phyloP scores from a whole-genome alignment of 2,113 vertebrate genomes.

The Oncorhynchus clarkii region DNA sequence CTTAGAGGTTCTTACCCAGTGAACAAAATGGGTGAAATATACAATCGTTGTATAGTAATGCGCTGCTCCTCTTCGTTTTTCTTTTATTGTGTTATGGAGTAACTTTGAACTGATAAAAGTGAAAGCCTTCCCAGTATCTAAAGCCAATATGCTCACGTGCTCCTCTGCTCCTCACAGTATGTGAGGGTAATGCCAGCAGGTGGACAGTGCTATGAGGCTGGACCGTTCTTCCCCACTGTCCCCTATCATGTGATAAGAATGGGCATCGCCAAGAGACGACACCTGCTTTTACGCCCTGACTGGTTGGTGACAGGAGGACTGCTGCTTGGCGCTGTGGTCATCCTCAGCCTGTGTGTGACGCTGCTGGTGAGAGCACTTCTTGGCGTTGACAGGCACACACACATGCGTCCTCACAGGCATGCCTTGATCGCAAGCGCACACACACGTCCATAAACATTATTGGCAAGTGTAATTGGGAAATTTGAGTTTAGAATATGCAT shows the following conservation, averaged over 20 bases:
- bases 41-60: too few relatives aligned
- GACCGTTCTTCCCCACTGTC: constrained; percentile 77
- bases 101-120: background rate
- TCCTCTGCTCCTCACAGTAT: constrained; percentile 68
- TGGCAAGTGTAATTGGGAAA: too few relatives aligned
- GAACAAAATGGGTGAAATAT: too few relatives aligned
- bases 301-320: constrained; percentile 76
- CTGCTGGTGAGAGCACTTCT: constrained; percentile 69
- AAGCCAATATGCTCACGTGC: background rate
- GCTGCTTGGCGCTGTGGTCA: constrained; percentile 64
- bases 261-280: constrained; percentile 72
- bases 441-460: background rate
- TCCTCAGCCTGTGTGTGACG: constrained; percentile 71
- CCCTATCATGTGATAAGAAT: constrained; percentile 77
- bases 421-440: background rate
- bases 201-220: constrained; percentile 79
- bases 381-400: background rate
- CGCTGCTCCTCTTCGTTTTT: too few relatives aligned
- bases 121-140: background rate
- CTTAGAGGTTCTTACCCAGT: too few relatives aligned
- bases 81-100: too few relatives aligned
- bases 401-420: constrained; percentile 1
- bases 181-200: constrained; percentile 77
- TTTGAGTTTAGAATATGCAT: background rate
- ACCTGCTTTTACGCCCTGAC: constrained; percentile 72